A percentile compares a stretch with the other conserved stretches of the same genome.
These are phyloP conservation scores for Zaprionus vittiger DNA, from an alignment of 1,140 invertebrate genomes.

Conservation along the genomic window DNA sequence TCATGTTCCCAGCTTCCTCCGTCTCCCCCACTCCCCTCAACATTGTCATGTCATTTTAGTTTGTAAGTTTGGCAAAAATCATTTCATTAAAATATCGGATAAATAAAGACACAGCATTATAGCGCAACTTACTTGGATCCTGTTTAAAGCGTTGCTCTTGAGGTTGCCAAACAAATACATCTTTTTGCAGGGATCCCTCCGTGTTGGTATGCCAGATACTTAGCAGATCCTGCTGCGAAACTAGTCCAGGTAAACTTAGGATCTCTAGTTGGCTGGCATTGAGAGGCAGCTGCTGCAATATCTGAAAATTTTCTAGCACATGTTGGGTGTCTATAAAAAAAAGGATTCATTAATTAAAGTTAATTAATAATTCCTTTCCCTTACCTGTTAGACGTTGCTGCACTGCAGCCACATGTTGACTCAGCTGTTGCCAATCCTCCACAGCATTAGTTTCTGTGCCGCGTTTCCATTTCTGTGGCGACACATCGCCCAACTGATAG, in stretches of 20 bases:
- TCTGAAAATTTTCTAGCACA: conserved; percentile 49
- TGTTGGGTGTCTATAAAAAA: conserved; percentile 36
- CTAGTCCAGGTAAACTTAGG: background rate
- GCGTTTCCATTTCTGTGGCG: conserved; percentile 47
- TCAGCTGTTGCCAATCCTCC: conserved; percentile 40
- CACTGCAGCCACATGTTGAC: conserved; percentile 51
- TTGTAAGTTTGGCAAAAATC: conserved; percentile 40
- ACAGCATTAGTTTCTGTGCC: conserved; percentile 9
- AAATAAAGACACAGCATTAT: conserved; percentile 64
- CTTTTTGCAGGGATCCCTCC: background rate
- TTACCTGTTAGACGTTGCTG: conserved; percentile 53
- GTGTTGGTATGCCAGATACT: conserved; percentile 18
- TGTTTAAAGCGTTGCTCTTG: conserved; percentile 27
- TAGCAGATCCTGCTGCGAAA: conserved; percentile 27
- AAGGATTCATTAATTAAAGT: background rate
- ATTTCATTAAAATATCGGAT: conserved; percentile 59
- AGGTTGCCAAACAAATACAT: conserved; percentile 46
- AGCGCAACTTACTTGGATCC: conserved; percentile 64
- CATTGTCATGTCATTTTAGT: conserved; percentile 43
- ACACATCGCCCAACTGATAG: conserved; percentile 44
- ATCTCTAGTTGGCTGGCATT: conserved; percentile 28
- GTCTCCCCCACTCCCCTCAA: background rate
- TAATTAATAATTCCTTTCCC: background rate
- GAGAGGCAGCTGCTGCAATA: conserved; percentile 55
- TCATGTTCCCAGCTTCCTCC: background rate